Conservation (phyloP, 1,140 invertebrate genomes). For the Ips typographus region DNA sequence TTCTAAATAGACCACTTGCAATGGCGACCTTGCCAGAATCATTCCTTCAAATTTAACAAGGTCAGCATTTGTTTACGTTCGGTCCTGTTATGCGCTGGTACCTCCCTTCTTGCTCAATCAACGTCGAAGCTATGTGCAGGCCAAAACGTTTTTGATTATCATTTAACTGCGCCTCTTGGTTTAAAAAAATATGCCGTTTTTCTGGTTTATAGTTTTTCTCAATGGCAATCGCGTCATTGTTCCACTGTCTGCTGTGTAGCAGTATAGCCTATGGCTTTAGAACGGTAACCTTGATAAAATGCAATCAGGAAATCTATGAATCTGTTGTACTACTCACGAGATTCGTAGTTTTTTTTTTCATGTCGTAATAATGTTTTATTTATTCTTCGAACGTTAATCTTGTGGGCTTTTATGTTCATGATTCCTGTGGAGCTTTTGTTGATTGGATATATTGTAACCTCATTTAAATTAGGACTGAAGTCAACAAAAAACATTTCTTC, state of each 20-base stretch:
- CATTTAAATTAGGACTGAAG: too few species aligned
- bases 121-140: too few species aligned
- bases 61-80: slow-evolving; percentile 16
- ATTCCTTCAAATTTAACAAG: slow-evolving; percentile 29
- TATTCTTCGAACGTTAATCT: too few species aligned
- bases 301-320: slow-evolving; percentile 30
- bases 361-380: too few species aligned
- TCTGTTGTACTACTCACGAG: slow-evolving; percentile 14
- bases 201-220: background rate
- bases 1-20: slow-evolving; percentile 34
- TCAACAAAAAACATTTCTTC: background rate
- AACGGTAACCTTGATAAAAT: slow-evolving; percentile 35
- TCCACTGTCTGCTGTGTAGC: slow-evolving; percentile 16
- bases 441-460: too few species aligned
- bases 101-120: background rate
- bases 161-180: too few species aligned
- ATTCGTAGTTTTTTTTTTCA: slow-evolving; percentile 7
- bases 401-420: too few species aligned
- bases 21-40: slow-evolving; percentile 23
- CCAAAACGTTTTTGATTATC: too few species aligned
- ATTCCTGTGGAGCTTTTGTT: too few species aligned
- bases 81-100: background rate
- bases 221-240: slow-evolving; percentile 20
- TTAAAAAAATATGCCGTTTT: too few species aligned
- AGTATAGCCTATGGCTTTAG: slow-evolving; percentile 30